A percentile compares a stretch with the other conserved stretches of the same genome.
These are phyloP conservation scores for Nephrotoma guestfalica DNA, from an alignment of 2,888 invertebrate species.

Conservation along the genomic window DNA sequence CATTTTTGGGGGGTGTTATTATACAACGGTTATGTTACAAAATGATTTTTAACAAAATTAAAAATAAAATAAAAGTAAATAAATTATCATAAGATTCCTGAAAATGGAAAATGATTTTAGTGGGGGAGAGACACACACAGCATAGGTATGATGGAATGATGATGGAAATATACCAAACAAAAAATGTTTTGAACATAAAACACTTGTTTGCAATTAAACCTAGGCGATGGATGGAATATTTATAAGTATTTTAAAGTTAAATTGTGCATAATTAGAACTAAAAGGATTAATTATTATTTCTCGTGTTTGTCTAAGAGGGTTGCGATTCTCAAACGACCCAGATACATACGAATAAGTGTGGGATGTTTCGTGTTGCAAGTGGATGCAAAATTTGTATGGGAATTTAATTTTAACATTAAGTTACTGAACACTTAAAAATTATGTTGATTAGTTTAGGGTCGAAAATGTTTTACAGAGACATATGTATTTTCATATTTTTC, in stretches of 20 bases:
- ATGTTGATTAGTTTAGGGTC: too few species aligned
- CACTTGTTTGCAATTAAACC: background rate
- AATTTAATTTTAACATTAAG: too few species aligned
- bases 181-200: background rate
- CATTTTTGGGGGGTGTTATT: background rate
- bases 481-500: too few species aligned
- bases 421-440: too few species aligned
- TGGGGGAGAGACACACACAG: background rate
- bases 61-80: background rate
- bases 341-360: background rate
- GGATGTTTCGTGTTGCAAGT: background rate
- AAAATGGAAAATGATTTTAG: background rate
- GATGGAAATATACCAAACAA: background rate
- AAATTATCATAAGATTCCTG: background rate
- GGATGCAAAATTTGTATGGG: too few species aligned
- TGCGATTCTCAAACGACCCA: background rate
- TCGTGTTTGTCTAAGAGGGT: background rate
- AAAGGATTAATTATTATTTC: background rate
- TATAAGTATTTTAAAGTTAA: background rate
- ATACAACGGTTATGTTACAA: background rate
- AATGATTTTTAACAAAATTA: background rate
- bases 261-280: background rate
- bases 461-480: too few species aligned
- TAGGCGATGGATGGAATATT: background rate
- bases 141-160: background rate